Evolutionary conservation across 2,888 invertebrate genomes (phyloP).

Genomic region (Plusia festucae): DNA sequence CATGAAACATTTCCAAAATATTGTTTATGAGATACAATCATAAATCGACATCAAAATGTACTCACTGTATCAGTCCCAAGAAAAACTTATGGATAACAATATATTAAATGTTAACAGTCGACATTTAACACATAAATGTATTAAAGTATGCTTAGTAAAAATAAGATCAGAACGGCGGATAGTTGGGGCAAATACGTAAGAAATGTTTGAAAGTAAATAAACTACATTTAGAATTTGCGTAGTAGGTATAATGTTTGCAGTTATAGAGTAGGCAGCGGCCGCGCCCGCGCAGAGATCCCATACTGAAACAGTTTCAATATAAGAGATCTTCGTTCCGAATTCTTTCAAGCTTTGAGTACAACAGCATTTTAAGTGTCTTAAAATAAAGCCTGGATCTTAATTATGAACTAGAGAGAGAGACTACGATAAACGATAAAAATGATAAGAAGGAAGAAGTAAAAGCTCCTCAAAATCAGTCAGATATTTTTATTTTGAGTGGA

Average conservation of each 20-base stretch:
- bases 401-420: too few species aligned
- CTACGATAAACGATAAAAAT: too few species aligned
- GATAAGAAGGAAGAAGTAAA: too few species aligned
- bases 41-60: constrained; percentile 43
- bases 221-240: constrained; percentile 54
- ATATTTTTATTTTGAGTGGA: too few species aligned
- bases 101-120: constrained; percentile 17
- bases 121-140: constrained; percentile 7
- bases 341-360: neutral
- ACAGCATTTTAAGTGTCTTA: neutral
- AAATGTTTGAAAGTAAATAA: constrained; percentile 55
- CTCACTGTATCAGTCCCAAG: constrained; percentile 34
- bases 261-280: constrained; percentile 38
- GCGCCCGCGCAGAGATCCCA: constrained; percentile 14
- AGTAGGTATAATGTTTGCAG: constrained; percentile 44
- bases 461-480: too few species aligned
- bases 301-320: constrained; percentile 6
- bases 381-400: too few species aligned
- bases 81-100: constrained; percentile 21
- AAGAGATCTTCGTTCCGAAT: constrained; percentile 12
- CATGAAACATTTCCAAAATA: constrained; percentile 40
- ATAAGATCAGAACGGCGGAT: constrained; percentile 10
- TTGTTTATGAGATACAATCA: constrained; percentile 26
- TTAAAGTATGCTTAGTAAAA: constrained; percentile 7
- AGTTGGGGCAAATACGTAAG: constrained; percentile 37